Evolutionary conservation across 64 coral and sea anemone genomes (phyloP).

Genomic region (Catalaphyllia jardinei): DNA sequence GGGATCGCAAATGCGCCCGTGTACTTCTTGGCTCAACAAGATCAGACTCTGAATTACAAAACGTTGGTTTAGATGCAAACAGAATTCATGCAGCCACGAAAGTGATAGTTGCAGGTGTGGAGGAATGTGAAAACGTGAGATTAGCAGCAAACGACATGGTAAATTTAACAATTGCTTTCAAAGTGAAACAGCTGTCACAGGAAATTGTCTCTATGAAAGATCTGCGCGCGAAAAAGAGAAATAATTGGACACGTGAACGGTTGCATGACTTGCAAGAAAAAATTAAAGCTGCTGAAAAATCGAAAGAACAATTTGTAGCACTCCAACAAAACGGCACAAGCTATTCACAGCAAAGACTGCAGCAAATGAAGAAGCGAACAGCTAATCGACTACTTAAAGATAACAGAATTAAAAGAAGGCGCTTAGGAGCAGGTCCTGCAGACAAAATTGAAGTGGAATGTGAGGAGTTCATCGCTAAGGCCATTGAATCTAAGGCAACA

Average conservation of each 20-base stretch:
- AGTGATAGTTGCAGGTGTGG: constrained; percentile 20
- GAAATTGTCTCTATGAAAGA: constrained; percentile 18
- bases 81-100: neutral
- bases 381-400: constrained; percentile 33
- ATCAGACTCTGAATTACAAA: constrained; percentile 48
- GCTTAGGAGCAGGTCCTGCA: constrained; percentile 1
- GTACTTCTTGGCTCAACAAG: constrained; percentile 48
- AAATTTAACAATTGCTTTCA: constrained; percentile 17
- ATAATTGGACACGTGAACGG: constrained; percentile 5
- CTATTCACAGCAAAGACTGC: neutral
- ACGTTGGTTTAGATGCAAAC: constrained; percentile 38
- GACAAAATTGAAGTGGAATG: constrained; percentile 44
- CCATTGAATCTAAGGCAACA: constrained; percentile 64
- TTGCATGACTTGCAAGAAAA: constrained; percentile 26
- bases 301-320: neutral
- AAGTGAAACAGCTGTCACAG: constrained; percentile 26
- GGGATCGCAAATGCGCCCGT: constrained; percentile 43
- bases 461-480: constrained; percentile 76
- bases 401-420: constrained; percentile 51
- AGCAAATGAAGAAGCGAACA: constrained; percentile 40
- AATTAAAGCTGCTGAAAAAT: neutral
- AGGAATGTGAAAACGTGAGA: constrained; percentile 42
- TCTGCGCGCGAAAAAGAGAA: constrained; percentile 19
- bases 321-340: neutral
- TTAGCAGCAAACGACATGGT: constrained; percentile 36